Base-by-base conservation (phyloP, 2,888 invertebrate species). In the Emmelina monodactyla region DNA sequence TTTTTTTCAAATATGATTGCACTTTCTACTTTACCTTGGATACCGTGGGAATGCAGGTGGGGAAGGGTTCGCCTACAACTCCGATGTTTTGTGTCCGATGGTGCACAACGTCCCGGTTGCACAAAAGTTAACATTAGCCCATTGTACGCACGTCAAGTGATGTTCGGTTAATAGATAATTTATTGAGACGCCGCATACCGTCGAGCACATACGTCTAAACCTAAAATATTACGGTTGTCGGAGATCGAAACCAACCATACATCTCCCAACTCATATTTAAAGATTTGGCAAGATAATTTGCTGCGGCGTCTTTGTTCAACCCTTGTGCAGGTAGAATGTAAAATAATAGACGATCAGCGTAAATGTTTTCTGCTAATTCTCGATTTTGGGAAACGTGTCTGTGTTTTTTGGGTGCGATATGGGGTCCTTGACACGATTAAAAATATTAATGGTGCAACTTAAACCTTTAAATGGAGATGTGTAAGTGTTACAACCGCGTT, bases 21-120 rank as follows among this genome's bases (percentile, higher is more conserved):
- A 37, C 29, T 33, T 40, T 40, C 44, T 35, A 55, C 52, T 58
- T 56, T 55, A 75, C 79, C 78, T 78, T 78, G 78, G 75, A 70
- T 48, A 64, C 61, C 78, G 79, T 78, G 78, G 78, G 79, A 76
- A 78, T 64, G 78, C 78, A 79, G 73, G 78, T 78, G 78, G 55
- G 65, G 72, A 76, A 75, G 76, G 76, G 78, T 73, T 75, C 62
- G 58, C 51, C 58, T 54, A 51, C 53, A 54, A 47, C 50, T 44
- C 37, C 49, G 41, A 47, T 46, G 41, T 53, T 61, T 65, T 68
- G 69, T 71, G 65, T 58, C 43, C 47, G n/a, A n/a, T n/a, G 47
- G 44, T 9, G 12, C 13, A 3, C 55, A 50, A 50, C 48, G 51
- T 54, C 58, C 50, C 60, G 53, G 67, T 78, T 76, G 78, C 75